Base-by-base conservation (phyloP, 2,113 vertebrate species). In the Centropus bengalensis region DNA sequence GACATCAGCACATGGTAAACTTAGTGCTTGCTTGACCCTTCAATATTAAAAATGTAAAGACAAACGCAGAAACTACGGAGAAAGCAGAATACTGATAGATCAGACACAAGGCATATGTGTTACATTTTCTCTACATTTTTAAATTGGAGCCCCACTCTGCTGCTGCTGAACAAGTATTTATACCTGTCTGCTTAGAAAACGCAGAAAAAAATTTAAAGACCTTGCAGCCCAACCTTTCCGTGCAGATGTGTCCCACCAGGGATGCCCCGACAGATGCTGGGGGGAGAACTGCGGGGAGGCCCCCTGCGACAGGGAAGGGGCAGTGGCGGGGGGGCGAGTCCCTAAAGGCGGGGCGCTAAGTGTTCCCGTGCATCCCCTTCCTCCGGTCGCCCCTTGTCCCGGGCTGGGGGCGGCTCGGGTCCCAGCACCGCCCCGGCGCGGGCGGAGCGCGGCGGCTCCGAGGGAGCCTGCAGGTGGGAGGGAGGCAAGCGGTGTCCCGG, bases 341-440 rank as follows among this genome's bases (percentile, higher is more conserved):
- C 42, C 30, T 5, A 16, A 27, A 2, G 1, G 6, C 2, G 19
- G n/a, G 14, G 24, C 1, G 3, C 30, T 7, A 6, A 7, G 12
- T 12, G 12, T 1, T 9, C 24, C 26, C 45, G 0, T 11, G 2
- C 4, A 4, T 3, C 26, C 32, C 51, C 23, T 18, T 14, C 33
- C 30, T 3, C 44, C 12, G 14, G 2, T 23, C 14, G 7, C 21
- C 28, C 14, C 45, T 6, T 26, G 68, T 3, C 13, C 59, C 8
- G 8, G 55, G 36, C 36, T 36, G 60, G 42, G 30, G 47, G 54
- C 13, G 67, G 38, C 18, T 32, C 19, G 13, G 69, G 45, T 49
- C 6, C 58, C n/a, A 23, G 86, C 38, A 32, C 74, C 74, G 82
- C 89, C 89, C 77, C 64, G 27, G 11, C 7, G 13, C 58, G 63